Evolutionary conservation across 2,113 vertebrate genomes (phyloP).

Genomic region (Eretmochelys imbricata): DNA sequence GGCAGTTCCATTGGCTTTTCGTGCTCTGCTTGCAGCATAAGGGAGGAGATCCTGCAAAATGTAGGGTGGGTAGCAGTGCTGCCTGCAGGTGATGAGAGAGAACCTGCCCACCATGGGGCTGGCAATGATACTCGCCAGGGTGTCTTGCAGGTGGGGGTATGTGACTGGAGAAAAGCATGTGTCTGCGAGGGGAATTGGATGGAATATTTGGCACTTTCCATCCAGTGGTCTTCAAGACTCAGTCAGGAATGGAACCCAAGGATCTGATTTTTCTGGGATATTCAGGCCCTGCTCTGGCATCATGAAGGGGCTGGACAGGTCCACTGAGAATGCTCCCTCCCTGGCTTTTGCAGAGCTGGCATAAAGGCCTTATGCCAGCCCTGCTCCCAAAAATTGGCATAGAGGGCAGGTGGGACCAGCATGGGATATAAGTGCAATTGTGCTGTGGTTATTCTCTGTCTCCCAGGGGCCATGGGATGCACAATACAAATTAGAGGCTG

Average conservation of each 20-base stretch:
- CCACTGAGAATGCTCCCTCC: too few relatives aligned
- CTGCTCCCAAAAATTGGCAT: too few relatives aligned
- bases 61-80: not conserved
- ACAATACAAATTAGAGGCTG: not conserved
- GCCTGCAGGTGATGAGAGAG: not conserved
- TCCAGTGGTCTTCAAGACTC: not conserved
- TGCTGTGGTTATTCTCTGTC: too few relatives aligned
- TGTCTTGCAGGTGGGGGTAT: not conserved
- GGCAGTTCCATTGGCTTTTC: too few relatives aligned
- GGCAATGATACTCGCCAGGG: too few relatives aligned
- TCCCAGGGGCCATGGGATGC: too few relatives aligned
- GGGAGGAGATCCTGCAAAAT: too few relatives aligned
- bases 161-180: accelerated
- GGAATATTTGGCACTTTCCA: not conserved
- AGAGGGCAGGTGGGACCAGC: too few relatives aligned
- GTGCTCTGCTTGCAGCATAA: too few relatives aligned
- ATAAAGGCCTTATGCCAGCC: too few relatives aligned
- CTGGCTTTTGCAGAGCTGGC: too few relatives aligned
- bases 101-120: not conserved
- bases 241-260: not conserved
- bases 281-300: not conserved
- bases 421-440: too few relatives aligned
- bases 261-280: not conserved
- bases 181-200: not conserved
- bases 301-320: not conserved